Evolutionary conservation across 2,888 invertebrate genomes (phyloP), one percentile per base, ranked within the genome.

Genomic region (Linyphia triangularis): DNA sequence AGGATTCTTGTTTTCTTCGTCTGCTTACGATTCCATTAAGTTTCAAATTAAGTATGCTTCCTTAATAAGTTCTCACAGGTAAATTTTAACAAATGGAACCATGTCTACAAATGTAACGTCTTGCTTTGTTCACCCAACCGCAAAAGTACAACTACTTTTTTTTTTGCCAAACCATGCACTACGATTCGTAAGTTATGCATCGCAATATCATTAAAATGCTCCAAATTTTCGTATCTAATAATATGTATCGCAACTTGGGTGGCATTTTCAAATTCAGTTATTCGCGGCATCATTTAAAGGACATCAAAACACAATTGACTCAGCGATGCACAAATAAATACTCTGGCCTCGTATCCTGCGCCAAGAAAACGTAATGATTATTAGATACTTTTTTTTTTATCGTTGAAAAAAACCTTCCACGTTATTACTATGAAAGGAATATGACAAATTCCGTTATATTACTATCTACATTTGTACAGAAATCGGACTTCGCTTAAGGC

Each of bases 221-320:
- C 30, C 30, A 7, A n/a, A n/a, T 19, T 67, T 67, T 19, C 9
- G 28, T 3, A 28, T 13, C 28, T 65, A 65, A 65, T 65, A 30
- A 43, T n/a, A 43, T 70, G 43, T 26, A 70, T 43, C 28, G 22
- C 43, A 24, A 16, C 24, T 9, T 70, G 43, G 43, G 70, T 43
- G 70, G 70, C n/a, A 43, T 26, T 70, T 4, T 43, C 26, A 26
- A 70, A 43, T n/a, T 26, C 43, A 33, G 67, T 67, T 40, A n/a
- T 26, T 43, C 22, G 24, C 13, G 28, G 70, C 24, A 70, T 70
- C 70, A 28, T 70, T 70, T 51, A 26, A 16, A 24, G 24, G 13
- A 24, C 43, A 70, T 70, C 26, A 51, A 70, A 70, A 28, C n/a
- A 70, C 70, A 70, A 70, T 43, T n/a, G 43, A 26, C 24, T 43